These are phyloP conservation scores for Steatornis caripensis DNA, from an alignment of 2,113 vertebrate species.

Conservation along the genomic window DNA sequence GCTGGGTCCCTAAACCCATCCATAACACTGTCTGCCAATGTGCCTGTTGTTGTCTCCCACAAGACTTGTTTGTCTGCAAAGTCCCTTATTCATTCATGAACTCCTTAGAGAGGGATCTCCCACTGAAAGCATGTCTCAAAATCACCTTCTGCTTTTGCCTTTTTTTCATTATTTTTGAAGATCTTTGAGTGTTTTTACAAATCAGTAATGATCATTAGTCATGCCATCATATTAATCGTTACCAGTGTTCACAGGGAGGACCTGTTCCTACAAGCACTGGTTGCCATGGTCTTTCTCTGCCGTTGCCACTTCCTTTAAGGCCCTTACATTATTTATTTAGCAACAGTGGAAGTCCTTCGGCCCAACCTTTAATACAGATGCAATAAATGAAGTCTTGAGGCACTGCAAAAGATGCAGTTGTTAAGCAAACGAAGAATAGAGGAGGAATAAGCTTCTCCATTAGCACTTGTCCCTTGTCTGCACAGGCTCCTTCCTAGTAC, in stretches of 20 bases:
- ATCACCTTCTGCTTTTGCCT: neutral
- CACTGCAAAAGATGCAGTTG: neutral
- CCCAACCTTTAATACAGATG: neutral
- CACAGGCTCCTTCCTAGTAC: neutral
- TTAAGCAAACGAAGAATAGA: neutral
- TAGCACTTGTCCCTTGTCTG: neutral
- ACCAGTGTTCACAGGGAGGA: neutral
- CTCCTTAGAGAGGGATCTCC: neutral
- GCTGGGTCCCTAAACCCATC: neutral
- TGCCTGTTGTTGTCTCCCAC: neutral
- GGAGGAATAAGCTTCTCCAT: neutral
- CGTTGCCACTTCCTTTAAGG: neutral
- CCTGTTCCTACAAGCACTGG: neutral
- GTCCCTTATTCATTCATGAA: neutral
- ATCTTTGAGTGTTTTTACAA: neutral
- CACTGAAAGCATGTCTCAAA: neutral
- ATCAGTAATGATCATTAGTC: neutral
- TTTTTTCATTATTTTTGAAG: neutral
- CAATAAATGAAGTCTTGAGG: neutral
- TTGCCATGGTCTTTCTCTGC: neutral
- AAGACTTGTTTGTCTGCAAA: neutral
- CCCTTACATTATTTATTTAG: neutral
- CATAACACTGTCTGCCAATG: accelerated
- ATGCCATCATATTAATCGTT: neutral
- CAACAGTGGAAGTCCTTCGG: neutral